These are phyloP conservation scores for Orthosia gracilis DNA, from an alignment of 2,888 invertebrate species.

Conservation along the genomic window DNA sequence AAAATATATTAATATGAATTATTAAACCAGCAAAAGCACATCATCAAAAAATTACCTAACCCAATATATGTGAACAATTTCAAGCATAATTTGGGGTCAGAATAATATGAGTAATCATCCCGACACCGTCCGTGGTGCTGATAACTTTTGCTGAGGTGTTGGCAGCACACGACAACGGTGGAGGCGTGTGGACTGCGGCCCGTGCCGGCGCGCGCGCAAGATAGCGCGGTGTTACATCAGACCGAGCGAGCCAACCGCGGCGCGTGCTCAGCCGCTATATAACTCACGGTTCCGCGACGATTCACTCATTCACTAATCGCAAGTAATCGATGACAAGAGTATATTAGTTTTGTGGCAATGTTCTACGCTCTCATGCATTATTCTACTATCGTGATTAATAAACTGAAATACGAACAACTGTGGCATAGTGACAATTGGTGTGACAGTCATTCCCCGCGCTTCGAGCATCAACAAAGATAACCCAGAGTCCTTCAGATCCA, in stretches of 20 bases:
- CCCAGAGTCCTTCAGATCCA: conserved; percentile 76
- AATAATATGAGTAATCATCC: conserved; percentile 29
- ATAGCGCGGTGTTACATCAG: conserved; percentile 86
- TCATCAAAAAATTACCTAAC: background rate
- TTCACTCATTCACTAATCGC: conserved; percentile 84
- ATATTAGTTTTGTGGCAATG: conserved; percentile 89
- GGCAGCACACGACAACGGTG: conserved; percentile 29
- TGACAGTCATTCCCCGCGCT: conserved; percentile 87
- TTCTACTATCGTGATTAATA: conserved; percentile 79
- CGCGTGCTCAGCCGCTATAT: conserved; percentile 81
- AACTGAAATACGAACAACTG: conserved; percentile 86
- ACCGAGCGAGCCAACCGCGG: conserved; percentile 66
- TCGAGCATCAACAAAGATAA: conserved; percentile 88
- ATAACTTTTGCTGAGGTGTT: conserved; percentile 47
- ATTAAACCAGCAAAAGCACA: background rate
- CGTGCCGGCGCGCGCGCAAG: conserved; percentile 74
- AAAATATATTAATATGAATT: background rate
- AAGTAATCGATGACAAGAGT: conserved; percentile 85
- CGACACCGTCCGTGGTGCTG: conserved; percentile 20
- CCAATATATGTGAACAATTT: conserved; percentile 36
- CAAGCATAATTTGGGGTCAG: conserved; percentile 44
- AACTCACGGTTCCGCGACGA: conserved; percentile 69
- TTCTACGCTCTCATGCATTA: conserved; percentile 88
- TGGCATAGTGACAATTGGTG: conserved; percentile 90
- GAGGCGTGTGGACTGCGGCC: conserved; percentile 35